Percentiles rank a stretch among this genome's conserved stretches.
Conservation (phyloP, 2,888 invertebrate species). For the Melanostoma scalare region DNA sequence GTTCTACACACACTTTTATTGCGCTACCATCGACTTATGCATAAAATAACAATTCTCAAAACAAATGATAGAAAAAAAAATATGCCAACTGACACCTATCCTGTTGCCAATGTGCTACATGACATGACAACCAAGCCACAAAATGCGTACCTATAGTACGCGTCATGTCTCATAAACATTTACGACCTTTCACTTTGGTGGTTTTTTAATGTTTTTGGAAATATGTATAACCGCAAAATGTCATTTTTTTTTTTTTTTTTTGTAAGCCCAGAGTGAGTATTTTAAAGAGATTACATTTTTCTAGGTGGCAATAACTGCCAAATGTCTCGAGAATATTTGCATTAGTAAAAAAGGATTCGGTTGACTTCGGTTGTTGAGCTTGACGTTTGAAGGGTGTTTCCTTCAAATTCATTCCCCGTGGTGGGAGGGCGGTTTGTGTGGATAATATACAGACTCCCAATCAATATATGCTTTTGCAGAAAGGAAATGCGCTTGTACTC, state of each 20-base stretch:
- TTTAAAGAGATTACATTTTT: conserved; percentile 60
- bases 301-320: conserved; percentile 66
- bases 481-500: conserved; percentile 42
- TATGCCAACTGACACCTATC: conserved; percentile 68
- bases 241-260: conserved; percentile 38
- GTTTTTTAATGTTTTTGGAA: conserved; percentile 60
- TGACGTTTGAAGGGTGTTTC: background rate
- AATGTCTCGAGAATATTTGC: conserved; percentile 59
- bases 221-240: conserved; percentile 58
- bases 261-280: conserved; percentile 12
- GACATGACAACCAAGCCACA: conserved; percentile 50
- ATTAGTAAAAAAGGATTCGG: conserved; percentile 55
- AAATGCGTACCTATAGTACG: conserved; percentile 22
- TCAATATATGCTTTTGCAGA: conserved; percentile 39
- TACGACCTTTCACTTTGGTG: conserved; percentile 65
- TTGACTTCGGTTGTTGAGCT: conserved; percentile 8
- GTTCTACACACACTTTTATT: conserved; percentile 62
- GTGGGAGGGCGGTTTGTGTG: conserved; percentile 6
- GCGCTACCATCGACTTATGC: conserved; percentile 58
- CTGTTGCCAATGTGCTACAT: conserved; percentile 52
- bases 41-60: conserved; percentile 65
- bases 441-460: conserved; percentile 39
- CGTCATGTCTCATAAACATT: conserved; percentile 73
- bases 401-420: background rate
- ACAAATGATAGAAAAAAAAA: conserved; percentile 41